Evolutionary conservation across 2,888 invertebrate species (phyloP).

Genomic region (Napeogenes sylphis): DNA sequence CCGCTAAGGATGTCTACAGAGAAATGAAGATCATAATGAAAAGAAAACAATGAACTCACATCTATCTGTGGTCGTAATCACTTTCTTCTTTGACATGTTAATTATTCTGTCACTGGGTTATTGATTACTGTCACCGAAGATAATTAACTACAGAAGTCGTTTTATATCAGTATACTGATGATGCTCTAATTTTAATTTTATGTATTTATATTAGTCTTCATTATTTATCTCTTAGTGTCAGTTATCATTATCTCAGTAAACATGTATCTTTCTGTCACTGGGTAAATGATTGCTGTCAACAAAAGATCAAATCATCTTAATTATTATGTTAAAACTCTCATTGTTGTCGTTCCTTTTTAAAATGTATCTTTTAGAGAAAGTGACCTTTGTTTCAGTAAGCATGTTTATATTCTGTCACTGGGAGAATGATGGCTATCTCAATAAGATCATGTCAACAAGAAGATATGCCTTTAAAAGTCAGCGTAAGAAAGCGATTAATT

Average conservation of each 20-base stretch:
- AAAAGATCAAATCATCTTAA: neutral
- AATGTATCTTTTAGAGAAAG: constrained; percentile 9
- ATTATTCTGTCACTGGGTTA: constrained; percentile 46
- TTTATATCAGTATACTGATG: neutral
- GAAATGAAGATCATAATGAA: too few species aligned
- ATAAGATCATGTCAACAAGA: too few species aligned
- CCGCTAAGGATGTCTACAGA: constrained; percentile 5
- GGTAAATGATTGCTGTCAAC: constrained; percentile 32
- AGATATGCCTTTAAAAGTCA: too few species aligned
- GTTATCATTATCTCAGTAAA: constrained; percentile 28
- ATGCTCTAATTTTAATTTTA: too few species aligned
- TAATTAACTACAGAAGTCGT: too few species aligned
- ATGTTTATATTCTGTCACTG: too few species aligned
- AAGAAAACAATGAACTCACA: neutral
- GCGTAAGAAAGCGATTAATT: too few species aligned
- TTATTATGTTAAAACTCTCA: neutral
- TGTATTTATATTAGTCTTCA: too few species aligned
- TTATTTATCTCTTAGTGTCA: too few species aligned
- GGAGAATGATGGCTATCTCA: too few species aligned
- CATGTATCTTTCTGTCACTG: constrained; percentile 35
- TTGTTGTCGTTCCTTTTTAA: neutral
- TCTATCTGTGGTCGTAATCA: constrained; percentile 8
- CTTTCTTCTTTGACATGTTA: constrained; percentile 23
- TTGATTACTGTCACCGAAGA: constrained; percentile 8
- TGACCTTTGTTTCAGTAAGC: too few species aligned